Conservation (phyloP, 2,113 vertebrate species). For the Vulpes ferrilata region DNA sequence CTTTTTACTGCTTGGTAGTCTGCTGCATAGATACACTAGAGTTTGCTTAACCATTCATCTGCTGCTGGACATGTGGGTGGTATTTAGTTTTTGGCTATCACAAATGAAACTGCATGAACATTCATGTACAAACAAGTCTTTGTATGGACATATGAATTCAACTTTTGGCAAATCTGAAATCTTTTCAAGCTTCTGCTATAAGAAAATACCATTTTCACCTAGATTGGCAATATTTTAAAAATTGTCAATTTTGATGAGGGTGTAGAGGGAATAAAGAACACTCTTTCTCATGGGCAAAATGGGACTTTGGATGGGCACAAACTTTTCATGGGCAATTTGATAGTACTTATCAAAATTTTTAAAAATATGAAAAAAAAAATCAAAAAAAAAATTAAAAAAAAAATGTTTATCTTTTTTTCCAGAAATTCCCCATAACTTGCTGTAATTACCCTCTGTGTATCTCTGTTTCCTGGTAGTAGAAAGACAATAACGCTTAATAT, state of each 20-base stretch:
- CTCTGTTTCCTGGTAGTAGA: background rate
- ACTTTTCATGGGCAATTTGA: background rate
- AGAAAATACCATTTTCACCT: conserved; percentile 1
- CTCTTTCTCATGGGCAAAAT: background rate
- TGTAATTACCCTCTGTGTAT: background rate
- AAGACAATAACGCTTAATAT: background rate
- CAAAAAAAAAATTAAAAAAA: too few relatives aligned
- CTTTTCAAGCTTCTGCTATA: background rate
- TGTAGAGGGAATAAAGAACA: background rate
- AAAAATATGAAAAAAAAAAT: too few relatives aligned
- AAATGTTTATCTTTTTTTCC: background rate
- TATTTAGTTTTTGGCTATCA: background rate
- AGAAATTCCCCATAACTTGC: conserved; percentile 34
- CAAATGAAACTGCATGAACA: background rate
- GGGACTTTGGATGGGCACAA: background rate
- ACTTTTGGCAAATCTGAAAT: background rate
- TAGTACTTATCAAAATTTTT: background rate
- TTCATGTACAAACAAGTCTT: background rate
- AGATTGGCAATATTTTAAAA: background rate
- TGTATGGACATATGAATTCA: background rate
- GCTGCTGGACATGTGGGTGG: background rate
- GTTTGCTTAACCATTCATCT: background rate
- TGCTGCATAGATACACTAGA: background rate
- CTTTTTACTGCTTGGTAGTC: background rate
- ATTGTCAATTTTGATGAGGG: background rate